Conservation (phyloP, 2,113 vertebrate genomes). For the Cisticola juncidis region DNA sequence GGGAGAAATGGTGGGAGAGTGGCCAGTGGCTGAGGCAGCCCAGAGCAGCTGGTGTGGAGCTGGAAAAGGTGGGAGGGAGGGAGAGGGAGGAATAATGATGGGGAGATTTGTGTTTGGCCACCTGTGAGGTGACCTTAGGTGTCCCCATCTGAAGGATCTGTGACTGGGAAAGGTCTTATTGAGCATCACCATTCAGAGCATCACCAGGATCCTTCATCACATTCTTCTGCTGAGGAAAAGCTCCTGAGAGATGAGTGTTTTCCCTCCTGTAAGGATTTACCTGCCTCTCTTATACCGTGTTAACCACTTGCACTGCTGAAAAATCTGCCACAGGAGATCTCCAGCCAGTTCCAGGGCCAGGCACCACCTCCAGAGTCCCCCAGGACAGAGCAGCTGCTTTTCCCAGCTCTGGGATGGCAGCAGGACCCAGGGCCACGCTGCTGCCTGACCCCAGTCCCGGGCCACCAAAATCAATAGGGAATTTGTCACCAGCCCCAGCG, state of each 20-base stretch:
- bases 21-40: not conserved
- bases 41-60: not conserved
- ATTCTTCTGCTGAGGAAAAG: not conserved
- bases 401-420: not conserved
- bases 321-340: not conserved
- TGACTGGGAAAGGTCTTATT: not conserved
- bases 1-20: not conserved
- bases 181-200: not conserved
- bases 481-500: not conserved
- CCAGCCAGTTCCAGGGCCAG: not conserved
- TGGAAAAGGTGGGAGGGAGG: not conserved
- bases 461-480: constrained; percentile 38
- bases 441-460: not conserved
- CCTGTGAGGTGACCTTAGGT: not conserved
- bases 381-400: not conserved
- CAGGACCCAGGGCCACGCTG: not conserved
- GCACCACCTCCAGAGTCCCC: not conserved
- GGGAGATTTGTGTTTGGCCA: not conserved
- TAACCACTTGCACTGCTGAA: not conserved
- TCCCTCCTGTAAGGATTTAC: not conserved
- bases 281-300: not conserved
- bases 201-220: not conserved
- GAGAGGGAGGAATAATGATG: not conserved
- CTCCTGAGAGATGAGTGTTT: not conserved
- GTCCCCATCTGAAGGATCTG: not conserved